A percentile compares a stretch with the other conserved stretches of the same genome.
These are phyloP conservation scores for Pongo pygmaeus DNA, from an alignment of 2,113 vertebrate genomes.

Conservation along the genomic window DNA sequence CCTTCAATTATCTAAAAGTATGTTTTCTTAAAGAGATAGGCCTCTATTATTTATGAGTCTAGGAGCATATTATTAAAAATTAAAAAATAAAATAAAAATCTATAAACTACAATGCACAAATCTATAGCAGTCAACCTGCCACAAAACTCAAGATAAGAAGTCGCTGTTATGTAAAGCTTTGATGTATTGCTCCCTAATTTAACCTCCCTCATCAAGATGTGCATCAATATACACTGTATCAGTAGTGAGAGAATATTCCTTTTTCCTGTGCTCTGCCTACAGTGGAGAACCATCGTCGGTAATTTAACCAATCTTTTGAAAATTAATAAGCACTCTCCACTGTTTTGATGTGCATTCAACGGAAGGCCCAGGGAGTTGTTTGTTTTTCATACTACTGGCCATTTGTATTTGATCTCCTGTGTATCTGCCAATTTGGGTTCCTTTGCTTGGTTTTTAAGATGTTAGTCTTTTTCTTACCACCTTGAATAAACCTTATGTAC, in stretches of 20 bases:
- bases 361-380: too few species aligned
- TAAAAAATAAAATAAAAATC: not conserved
- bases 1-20: not conserved
- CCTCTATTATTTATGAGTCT: not conserved
- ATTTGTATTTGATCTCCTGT: not conserved
- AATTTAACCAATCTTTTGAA: not conserved
- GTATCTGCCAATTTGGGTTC: too few species aligned
- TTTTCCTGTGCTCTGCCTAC: not conserved
- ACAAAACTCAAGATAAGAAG: not conserved
- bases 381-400: not conserved
- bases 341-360: not conserved
- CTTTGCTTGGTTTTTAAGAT: not conserved
- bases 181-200: not conserved
- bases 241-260: rapidly evolving
- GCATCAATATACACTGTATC: rapidly evolving
- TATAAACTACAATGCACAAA: not conserved
- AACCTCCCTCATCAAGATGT: not conserved
- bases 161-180: not conserved
- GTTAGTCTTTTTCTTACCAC: not conserved
- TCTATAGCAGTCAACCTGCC: not conserved
- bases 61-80: not conserved
- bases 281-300: not conserved
- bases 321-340: not conserved
- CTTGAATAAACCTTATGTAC: not conserved
- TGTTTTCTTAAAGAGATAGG: not conserved